These are phyloP conservation scores for Zygogramma bicolorata DNA, from an alignment of 2,888 invertebrate species.

Conservation along the genomic window DNA sequence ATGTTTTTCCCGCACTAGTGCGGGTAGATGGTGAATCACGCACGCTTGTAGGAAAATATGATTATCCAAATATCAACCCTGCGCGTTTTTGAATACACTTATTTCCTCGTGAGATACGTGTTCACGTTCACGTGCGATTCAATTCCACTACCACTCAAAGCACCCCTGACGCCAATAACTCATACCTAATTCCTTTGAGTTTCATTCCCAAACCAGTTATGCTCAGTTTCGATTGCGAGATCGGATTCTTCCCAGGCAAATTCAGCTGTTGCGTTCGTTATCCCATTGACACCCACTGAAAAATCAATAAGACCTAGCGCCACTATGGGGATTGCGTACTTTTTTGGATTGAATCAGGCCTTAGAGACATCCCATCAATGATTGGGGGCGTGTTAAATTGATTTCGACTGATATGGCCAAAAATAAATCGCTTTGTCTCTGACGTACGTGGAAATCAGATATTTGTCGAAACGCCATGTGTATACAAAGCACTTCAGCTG, in stretches of 20 bases:
- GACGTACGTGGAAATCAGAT: neutral
- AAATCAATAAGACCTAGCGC: constrained; percentile 28
- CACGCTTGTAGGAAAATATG: no score
- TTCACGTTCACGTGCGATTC: neutral
- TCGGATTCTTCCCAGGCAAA: neutral
- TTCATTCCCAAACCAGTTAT: neutral
- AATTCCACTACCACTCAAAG: neutral
- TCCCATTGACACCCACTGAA: constrained; percentile 23
- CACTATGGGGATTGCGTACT: constrained; percentile 20
- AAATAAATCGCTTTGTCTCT: neutral
- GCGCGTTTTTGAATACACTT: neutral
- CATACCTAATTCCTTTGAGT: neutral
- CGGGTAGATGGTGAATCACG: no score
- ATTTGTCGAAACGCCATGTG: no score
- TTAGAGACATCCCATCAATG: neutral
- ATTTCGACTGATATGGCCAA: neutral
- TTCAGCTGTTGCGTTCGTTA: constrained; percentile 1
- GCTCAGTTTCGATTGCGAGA: neutral
- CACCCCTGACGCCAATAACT: neutral
- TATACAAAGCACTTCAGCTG: no score
- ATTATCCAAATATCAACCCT: no score
- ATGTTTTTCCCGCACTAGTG: no score
- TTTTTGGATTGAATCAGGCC: neutral
- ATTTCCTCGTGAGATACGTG: neutral
- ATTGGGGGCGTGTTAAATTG: neutral